Evolutionary conservation across 2,113 vertebrate species (phyloP).

Genomic region (Podilymbus podiceps): DNA sequence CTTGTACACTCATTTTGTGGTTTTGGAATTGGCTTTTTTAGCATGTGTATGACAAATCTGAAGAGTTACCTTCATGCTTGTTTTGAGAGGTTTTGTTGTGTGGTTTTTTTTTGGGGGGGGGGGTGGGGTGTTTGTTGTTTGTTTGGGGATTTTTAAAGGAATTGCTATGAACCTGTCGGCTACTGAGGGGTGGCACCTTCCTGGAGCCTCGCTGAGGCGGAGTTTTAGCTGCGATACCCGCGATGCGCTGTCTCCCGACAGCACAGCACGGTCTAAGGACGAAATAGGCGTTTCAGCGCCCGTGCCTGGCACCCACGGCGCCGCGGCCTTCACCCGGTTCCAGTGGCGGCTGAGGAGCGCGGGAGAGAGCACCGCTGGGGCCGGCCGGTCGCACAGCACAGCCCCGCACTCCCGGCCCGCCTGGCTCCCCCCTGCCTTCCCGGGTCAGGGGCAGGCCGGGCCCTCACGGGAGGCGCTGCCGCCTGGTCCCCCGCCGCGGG

Average conservation of each 20-base stretch:
- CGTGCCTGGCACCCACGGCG: neutral
- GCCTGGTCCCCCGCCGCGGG: too few relatives aligned
- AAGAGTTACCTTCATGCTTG: neutral
- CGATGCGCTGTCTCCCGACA: neutral
- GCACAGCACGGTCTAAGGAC: too few relatives aligned
- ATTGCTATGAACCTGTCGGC: neutral
- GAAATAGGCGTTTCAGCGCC: too few relatives aligned
- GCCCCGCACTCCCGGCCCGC: too few relatives aligned
- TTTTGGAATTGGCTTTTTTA: neutral
- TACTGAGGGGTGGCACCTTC: neutral
- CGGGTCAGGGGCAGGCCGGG: neutral
- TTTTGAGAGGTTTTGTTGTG: neutral
- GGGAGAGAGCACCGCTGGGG: too few relatives aligned
- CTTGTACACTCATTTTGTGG: neutral
- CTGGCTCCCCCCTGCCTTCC: too few relatives aligned
- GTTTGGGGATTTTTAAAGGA: neutral
- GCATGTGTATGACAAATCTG: neutral
- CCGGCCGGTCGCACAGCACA: too few relatives aligned
- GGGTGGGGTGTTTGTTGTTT: rapidly evolving
- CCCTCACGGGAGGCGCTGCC: too few relatives aligned
- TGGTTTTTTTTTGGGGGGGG: neutral
- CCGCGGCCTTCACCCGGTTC: neutral
- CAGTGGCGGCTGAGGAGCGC: neutral
- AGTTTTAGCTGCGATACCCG: rapidly evolving
- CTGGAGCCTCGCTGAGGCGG: neutral